A percentile compares a stretch with the other conserved stretches of the same genome.
Conservation (phyloP, 2,113 vertebrate genomes). For the Dromaius novaehollandiae region DNA sequence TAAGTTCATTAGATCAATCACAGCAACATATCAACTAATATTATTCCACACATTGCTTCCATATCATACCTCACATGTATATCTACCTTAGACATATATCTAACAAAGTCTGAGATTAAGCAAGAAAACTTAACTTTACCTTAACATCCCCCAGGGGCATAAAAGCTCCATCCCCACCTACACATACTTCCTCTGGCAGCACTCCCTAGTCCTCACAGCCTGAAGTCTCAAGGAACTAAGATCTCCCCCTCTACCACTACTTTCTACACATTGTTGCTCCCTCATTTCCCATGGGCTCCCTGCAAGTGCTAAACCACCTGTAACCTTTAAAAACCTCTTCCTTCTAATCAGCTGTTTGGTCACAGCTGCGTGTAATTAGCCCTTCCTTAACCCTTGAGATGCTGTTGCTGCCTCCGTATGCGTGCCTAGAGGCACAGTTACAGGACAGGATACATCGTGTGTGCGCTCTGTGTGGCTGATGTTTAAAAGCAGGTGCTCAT, state of each 20-base stretch:
- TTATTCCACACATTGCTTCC: too few species aligned
- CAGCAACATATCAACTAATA: too few species aligned
- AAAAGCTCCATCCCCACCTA: background rate
- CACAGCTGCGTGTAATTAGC: background rate
- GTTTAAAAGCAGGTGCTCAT: background rate
- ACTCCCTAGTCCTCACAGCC: background rate
- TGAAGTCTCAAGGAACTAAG: background rate
- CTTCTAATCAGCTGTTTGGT: background rate
- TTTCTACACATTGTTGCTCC: background rate
- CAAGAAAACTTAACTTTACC: too few species aligned
- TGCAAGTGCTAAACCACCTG: too few species aligned
- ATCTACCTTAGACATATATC: too few species aligned
- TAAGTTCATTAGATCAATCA: too few species aligned
- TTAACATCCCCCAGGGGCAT: background rate
- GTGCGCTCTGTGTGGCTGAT: background rate
- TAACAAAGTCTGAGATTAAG: too few species aligned
- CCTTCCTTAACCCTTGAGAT: background rate
- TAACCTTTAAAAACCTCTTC: background rate
- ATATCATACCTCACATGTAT: too few species aligned
- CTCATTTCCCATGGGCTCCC: background rate
- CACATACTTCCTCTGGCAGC: background rate
- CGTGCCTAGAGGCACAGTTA: background rate
- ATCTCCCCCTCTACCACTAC: background rate
- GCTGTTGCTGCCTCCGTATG: background rate
- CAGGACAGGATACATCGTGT: fast-evolving